These are phyloP conservation scores for Euclidia mi DNA, from an alignment of 2,888 invertebrate genomes.

Conservation along the genomic window DNA sequence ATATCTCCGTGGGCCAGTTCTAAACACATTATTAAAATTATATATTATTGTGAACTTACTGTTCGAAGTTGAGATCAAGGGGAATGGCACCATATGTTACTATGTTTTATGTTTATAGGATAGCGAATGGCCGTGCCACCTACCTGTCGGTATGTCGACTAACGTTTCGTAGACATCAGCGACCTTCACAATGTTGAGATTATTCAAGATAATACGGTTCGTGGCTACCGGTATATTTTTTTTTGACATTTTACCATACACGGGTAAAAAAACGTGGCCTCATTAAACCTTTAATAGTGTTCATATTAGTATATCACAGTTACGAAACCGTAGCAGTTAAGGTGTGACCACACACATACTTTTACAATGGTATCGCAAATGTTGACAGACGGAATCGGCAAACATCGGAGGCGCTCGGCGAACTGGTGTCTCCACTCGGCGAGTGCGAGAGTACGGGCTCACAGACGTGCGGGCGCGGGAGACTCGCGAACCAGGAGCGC, in stretches of 20 bases:
- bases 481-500: slow-evolving; percentile 29
- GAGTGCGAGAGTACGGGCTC: slow-evolving; percentile 5
- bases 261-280: slow-evolving; percentile 17
- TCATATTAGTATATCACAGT: slow-evolving; percentile 12
- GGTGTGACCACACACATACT: slow-evolving; percentile 11
- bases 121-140: slow-evolving; percentile 39
- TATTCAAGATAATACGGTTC: slow-evolving; percentile 30
- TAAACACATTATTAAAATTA: slow-evolving; percentile 51
- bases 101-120: slow-evolving; percentile 39
- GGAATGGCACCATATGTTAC: slow-evolving; percentile 36
- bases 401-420: slow-evolving; percentile 14
- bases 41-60: slow-evolving; percentile 34
- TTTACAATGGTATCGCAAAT: slow-evolving; percentile 14
- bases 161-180: slow-evolving; percentile 33
- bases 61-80: slow-evolving; percentile 27
- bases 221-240: slow-evolving; percentile 26
- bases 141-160: slow-evolving; percentile 40
- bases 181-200: slow-evolving; percentile 48
- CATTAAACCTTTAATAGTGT: slow-evolving; percentile 10
- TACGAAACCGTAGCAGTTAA: slow-evolving; percentile 15
- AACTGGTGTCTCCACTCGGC: not conserved
- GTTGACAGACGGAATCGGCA: slow-evolving; percentile 14
- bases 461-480: slow-evolving; percentile 1
- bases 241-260: slow-evolving; percentile 33
- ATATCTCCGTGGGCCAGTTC: slow-evolving; percentile 36